Conservation (phyloP, 2,888 invertebrate species). For the Melikaiella ostensackeni region DNA sequence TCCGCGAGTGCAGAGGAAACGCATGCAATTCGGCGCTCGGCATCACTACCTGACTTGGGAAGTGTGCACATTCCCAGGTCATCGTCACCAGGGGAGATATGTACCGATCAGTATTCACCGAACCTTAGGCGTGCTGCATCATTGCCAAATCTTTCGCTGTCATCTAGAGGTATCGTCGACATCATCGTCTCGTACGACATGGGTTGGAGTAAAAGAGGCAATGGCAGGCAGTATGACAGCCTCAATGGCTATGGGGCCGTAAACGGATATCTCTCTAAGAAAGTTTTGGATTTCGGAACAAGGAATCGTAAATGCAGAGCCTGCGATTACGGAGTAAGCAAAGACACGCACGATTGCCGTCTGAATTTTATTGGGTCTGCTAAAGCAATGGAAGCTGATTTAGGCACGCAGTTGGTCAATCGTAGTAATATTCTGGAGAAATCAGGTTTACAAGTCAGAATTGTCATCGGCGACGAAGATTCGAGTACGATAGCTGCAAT, state of each 20-base stretch:
- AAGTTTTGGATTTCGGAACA: slow-evolving; percentile 60
- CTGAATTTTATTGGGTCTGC: background rate
- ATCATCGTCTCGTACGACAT: slow-evolving; percentile 62
- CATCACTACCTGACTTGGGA: no score
- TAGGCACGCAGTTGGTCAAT: background rate
- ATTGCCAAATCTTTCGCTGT: no score
- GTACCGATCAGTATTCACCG: no score
- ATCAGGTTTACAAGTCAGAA: background rate
- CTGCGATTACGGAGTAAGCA: slow-evolving; percentile 51
- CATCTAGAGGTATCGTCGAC: slow-evolving; percentile 50
- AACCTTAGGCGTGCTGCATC: no score
- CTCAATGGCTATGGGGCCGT: no score
- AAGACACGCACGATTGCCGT: slow-evolving; percentile 8
- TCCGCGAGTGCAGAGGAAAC: no score
- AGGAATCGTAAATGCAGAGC: slow-evolving; percentile 56
- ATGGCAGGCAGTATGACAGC: no score
- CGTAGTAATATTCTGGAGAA: background rate
- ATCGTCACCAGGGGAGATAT: no score
- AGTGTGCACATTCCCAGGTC: no score
- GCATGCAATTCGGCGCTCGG: no score
- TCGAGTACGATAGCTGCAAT: no score
- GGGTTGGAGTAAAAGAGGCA: no score
- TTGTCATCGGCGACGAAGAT: slow-evolving; percentile 2
- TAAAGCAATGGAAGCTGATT: background rate
- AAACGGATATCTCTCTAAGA: slow-evolving; percentile 58